These are phyloP conservation scores for Mythimna impura DNA, from an alignment of 2,888 invertebrate species.

Conservation along the genomic window DNA sequence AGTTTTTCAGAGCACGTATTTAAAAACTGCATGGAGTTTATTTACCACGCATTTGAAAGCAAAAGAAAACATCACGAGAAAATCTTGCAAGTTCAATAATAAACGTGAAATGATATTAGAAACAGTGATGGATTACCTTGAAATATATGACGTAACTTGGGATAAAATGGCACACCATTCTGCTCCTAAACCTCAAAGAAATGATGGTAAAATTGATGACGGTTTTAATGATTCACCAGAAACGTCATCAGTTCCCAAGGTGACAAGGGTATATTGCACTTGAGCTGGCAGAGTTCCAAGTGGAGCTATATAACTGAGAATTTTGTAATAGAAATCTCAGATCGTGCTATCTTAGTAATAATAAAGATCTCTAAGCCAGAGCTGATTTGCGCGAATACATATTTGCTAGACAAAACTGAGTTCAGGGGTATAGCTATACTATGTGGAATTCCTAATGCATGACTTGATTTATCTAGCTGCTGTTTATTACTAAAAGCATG, in stretches of 20 bases:
- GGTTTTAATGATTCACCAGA: conserved; percentile 29
- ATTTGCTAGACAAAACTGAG: not conserved
- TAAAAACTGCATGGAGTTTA: not conserved
- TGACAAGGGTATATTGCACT: conserved; percentile 52
- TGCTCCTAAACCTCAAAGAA: not conserved
- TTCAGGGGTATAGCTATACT: not conserved
- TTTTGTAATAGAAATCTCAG: conserved; percentile 45
- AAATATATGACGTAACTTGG: conserved; percentile 14
- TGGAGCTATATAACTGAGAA: conserved; percentile 39
- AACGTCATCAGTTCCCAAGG: conserved; percentile 34
- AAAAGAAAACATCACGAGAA: conserved; percentile 42
- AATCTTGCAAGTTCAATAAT: conserved; percentile 29
- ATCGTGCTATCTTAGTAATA: conserved; percentile 15
- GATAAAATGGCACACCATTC: conserved; percentile 2
- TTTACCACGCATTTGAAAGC: conserved; percentile 20
- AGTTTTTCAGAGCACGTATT: not conserved
- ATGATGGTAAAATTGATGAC: conserved; percentile 7
- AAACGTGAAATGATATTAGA: conserved; percentile 20
- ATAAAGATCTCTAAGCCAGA: conserved; percentile 7
- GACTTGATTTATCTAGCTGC: not conserved
- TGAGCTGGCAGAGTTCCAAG: conserved; percentile 42
- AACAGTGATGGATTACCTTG: conserved; percentile 10
- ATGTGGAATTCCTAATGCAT: conserved; percentile 18
- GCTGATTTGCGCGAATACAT: not conserved
- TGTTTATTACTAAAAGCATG: not conserved